phyloP scores from a whole-genome alignment of 2,113 vertebrate species.

The Pseudorasbora parva region DNA sequence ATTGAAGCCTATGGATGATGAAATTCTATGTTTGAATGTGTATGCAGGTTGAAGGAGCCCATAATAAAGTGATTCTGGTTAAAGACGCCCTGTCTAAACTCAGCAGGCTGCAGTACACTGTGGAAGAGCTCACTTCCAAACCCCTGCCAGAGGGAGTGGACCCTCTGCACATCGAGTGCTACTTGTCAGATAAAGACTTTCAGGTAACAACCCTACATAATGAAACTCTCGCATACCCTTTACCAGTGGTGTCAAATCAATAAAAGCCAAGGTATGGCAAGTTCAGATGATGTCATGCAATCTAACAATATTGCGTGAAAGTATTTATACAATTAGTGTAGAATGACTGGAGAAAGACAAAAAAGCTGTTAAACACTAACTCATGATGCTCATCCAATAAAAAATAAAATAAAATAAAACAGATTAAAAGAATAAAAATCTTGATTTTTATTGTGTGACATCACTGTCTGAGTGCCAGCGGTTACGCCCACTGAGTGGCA shows the following conservation, averaged over 20 bases:
- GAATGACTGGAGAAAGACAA: no score
- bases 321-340: not conserved
- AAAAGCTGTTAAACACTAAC: no score
- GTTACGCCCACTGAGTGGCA: no score
- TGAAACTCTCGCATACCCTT: not conserved
- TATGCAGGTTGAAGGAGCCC: slow-evolving; percentile 61
- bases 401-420: no score
- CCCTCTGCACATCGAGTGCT: slow-evolving; percentile 78
- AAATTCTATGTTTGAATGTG: slow-evolving; percentile 5
- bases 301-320: not conserved
- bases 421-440: no score
- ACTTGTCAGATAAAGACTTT: slow-evolving; percentile 81
- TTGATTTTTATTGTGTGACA: no score
- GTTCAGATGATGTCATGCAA: not conserved
- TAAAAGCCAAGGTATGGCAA: not conserved
- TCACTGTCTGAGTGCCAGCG: no score
- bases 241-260: not conserved
- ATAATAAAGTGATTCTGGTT: slow-evolving; percentile 76
- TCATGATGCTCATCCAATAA: no score
- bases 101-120: slow-evolving; percentile 76
- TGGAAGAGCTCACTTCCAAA: slow-evolving; percentile 77
- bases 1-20: not conserved
- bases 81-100: slow-evolving; percentile 77
- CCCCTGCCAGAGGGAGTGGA: slow-evolving; percentile 81
- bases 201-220: slow-evolving; percentile 64